Evolutionary conservation across 2,888 invertebrate genomes (phyloP), one percentile per base, ranked within the genome.

Genomic region (Hirudinaria manillensis): DNA sequence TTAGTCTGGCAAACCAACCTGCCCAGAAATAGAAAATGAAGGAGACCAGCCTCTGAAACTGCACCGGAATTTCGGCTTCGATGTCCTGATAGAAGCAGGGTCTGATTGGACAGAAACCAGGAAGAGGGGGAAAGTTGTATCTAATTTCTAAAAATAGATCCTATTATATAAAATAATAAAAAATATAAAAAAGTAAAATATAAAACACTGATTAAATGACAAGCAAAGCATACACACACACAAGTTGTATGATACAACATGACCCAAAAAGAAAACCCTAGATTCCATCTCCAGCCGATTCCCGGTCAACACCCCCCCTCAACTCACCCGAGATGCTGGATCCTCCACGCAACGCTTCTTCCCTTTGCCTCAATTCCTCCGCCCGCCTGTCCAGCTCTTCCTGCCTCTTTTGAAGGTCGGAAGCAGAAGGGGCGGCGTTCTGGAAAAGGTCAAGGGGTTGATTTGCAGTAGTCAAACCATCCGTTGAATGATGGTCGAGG

Each of bases 41-140:
- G 32, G 24, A n/a, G 36, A 73, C 73, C 19, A 73, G 65, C 38
- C 38, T 73, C 34, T 73, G 73, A 38, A 56, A 73, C 27, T 73
- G 73, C 27, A 65, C 61, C 2, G 73, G 73, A 65, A 73, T 73
- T 16, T 73, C 73, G 4, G 38, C 61, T 32, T 73, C 65, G n/a
- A 73, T 36, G 38, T 73, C 65, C 65, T 73, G 73, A 61, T 65
- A 36, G 65, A 73, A 73, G 65, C 73, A 73, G 16, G 73, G 16
- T 38, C 27, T 36, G 34, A 51, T 36, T n/a, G 73, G 73, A 65
- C 73, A 73, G 36, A 29, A 61, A 21, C 32, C 55, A 55, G 73
- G 73, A 21, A 73, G 32, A 3, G 73, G 73, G 24, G 73, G 73
- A 29, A 73, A 73, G 73, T 73, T 73, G 29, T 6, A n/a, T 3